Evolutionary conservation across 1,140 invertebrate genomes (phyloP).

Genomic region (Drosophila navojoa): DNA sequence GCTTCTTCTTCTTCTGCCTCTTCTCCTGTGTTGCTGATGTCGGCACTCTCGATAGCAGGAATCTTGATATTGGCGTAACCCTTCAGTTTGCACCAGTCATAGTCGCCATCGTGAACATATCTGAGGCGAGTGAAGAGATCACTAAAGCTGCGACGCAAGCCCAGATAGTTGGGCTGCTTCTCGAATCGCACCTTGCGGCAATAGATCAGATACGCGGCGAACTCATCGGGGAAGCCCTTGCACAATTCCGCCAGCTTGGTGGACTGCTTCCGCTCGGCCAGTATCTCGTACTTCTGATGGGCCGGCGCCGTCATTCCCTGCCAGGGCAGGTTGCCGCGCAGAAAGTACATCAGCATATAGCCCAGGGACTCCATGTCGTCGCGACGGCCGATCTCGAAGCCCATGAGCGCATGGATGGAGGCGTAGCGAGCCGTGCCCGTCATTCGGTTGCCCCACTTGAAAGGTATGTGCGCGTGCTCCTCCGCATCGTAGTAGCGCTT

Average conservation of each 20-base stretch:
- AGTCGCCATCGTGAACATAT: conserved; percentile 98
- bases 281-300: conserved; percentile 97
- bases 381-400: conserved; percentile 93
- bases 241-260: conserved; percentile 95
- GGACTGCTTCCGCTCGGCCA: conserved; percentile 98
- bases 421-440: conserved; percentile 98
- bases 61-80: neutral
- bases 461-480: conserved; percentile 92
- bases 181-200: conserved; percentile 96
- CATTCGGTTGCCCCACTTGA: conserved; percentile 96
- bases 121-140: conserved; percentile 98
- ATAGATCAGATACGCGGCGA: conserved; percentile 98
- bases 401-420: conserved; percentile 96
- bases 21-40: conserved; percentile 65
- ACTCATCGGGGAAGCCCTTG: conserved; percentile 97
- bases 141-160: conserved; percentile 93
- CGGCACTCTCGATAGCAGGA: neutral
- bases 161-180: conserved; percentile 97
- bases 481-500: conserved; percentile 95
- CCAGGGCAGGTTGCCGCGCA: conserved; percentile 95
- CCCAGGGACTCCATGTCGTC: conserved; percentile 98
- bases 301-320: conserved; percentile 94
- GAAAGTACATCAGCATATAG: conserved; percentile 98
- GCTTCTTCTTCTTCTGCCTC: no score
- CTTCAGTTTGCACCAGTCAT: conserved; percentile 96